Conservation (phyloP, 2,888 invertebrate genomes). For the Xestia ashworthii region DNA sequence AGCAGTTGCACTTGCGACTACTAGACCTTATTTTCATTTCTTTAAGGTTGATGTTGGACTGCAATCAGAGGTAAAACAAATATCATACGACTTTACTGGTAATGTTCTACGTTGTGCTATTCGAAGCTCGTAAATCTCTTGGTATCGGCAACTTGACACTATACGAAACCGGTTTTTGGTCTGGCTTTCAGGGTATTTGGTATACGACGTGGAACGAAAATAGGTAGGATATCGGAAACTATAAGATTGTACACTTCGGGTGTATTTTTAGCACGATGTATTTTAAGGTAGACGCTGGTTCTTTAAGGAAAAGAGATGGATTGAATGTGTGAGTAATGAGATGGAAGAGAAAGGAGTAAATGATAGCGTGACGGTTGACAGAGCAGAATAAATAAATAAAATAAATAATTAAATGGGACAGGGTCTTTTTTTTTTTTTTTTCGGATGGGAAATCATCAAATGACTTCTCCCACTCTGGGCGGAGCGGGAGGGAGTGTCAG, state of each 20-base stretch:
- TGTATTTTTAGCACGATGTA: background rate
- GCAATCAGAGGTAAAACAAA: background rate
- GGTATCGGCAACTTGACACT: slow-evolving; percentile 49
- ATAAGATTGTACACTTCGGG: background rate
- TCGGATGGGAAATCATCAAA: too few species aligned
- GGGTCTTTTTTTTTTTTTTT: too few species aligned
- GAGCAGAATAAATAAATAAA: too few species aligned
- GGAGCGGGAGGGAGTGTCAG: too few species aligned
- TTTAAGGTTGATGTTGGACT: background rate
- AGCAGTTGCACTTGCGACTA: background rate
- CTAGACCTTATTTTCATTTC: background rate
- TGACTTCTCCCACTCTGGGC: too few species aligned
- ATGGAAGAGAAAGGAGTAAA: too few species aligned
- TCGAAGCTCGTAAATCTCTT: slow-evolving; percentile 59
- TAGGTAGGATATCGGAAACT: slow-evolving; percentile 17
- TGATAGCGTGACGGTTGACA: too few species aligned
- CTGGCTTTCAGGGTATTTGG: slow-evolving; percentile 22
- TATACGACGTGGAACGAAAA: slow-evolving; percentile 23
- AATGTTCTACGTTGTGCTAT: slow-evolving; percentile 55
- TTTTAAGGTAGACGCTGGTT: background rate
- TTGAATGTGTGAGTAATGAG: too few species aligned
- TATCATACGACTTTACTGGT: slow-evolving; percentile 4
- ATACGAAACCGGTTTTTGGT: slow-evolving; percentile 35
- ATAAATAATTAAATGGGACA: too few species aligned
- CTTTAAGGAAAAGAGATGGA: background rate